Evolutionary conservation across 2,113 vertebrate species (phyloP).

Genomic region (Menura novaehollandiae): DNA sequence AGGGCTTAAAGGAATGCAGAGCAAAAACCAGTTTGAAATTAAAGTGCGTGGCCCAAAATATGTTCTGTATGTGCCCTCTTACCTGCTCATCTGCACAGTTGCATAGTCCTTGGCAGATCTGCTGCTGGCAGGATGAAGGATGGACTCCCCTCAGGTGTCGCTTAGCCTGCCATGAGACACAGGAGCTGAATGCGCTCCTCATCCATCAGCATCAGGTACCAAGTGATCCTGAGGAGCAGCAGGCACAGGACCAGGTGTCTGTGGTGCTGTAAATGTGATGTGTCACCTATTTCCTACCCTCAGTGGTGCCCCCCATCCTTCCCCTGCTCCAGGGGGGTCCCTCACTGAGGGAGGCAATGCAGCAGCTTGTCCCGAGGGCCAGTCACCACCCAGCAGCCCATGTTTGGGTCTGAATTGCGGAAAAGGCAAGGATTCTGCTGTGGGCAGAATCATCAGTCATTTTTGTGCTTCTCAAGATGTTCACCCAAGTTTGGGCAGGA

Average conservation of each 20-base stretch:
- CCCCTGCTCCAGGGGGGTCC: neutral
- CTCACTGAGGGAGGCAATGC: rapidly evolving
- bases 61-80: neutral
- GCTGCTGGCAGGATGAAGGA: neutral
- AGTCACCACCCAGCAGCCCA: rapidly evolving
- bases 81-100: neutral
- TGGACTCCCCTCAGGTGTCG: too few species aligned
- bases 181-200: neutral
- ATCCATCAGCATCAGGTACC: neutral
- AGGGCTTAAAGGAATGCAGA: neutral
- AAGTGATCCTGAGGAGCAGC: neutral
- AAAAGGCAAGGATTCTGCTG: neutral
- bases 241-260: neutral
- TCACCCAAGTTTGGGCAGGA: neutral
- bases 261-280: neutral
- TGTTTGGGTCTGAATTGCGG: rapidly evolving
- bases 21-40: neutral
- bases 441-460: neutral
- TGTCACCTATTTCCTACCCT: neutral
- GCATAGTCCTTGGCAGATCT: neutral
- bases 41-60: neutral
- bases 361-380: neutral
- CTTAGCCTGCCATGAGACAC: neutral
- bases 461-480: neutral
- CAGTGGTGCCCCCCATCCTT: rapidly evolving